phyloP scores from a whole-genome alignment of 2,888 invertebrate genomes.

The Sthenelais limicola region DNA sequence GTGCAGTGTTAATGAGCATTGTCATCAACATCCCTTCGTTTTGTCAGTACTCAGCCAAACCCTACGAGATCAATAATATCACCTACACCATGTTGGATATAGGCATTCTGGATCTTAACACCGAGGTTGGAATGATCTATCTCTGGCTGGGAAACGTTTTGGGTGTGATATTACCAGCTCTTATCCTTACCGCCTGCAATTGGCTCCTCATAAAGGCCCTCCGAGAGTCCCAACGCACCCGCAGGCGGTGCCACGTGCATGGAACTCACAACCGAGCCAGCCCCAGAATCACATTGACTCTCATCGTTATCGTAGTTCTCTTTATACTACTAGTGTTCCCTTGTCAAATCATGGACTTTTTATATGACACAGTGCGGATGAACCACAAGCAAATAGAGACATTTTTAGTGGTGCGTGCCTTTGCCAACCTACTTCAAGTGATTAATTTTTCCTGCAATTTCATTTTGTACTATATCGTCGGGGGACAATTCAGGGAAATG shows the following conservation, averaged over 20 bases:
- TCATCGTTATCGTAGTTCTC: constrained; percentile 64
- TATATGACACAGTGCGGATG: constrained; percentile 45
- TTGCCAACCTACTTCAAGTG: constrained; percentile 49
- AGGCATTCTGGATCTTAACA: constrained; percentile 40
- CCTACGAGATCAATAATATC: neutral
- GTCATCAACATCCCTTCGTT: constrained; percentile 43
- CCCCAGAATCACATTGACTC: constrained; percentile 61
- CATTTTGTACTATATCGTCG: constrained; percentile 51
- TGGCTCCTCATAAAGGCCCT: constrained; percentile 59
- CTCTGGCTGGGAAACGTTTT: constrained; percentile 59
- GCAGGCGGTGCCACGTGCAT: constrained; percentile 15
- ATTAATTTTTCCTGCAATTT: constrained; percentile 56
- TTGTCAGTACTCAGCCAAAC: constrained; percentile 26
- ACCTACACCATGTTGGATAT: constrained; percentile 43
- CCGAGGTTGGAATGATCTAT: constrained; percentile 34
- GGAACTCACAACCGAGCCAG: constrained; percentile 3
- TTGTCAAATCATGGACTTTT: constrained; percentile 66
- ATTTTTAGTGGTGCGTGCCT: constrained; percentile 34
- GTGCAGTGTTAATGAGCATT: constrained; percentile 30
- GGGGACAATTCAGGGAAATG: constrained; percentile 44
- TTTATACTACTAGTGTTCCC: constrained; percentile 69
- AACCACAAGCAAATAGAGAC: constrained; percentile 12
- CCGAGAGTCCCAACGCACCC: constrained; percentile 43
- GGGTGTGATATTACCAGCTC: constrained; percentile 65
- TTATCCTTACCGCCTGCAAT: constrained; percentile 65